A percentile compares a stretch with the other conserved stretches of the same genome.
Evolutionary conservation across 2,888 invertebrate species (phyloP).

Genomic region (Apodemia hepburni): DNA sequence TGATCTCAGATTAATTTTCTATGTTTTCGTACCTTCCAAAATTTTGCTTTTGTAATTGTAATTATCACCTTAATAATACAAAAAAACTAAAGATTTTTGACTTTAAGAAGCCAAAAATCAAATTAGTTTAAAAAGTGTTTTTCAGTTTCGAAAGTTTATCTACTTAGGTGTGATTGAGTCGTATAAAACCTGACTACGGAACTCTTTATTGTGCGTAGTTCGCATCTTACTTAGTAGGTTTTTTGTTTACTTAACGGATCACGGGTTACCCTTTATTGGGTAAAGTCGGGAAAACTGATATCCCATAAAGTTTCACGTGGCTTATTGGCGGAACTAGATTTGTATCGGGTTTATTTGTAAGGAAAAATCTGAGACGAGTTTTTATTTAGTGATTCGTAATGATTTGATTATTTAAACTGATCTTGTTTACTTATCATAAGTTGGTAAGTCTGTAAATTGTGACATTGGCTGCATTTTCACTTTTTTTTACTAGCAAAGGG

Average conservation of each 20-base stretch:
- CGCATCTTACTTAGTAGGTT: constrained; percentile 55
- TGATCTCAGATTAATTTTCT: no score
- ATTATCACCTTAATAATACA: no score
- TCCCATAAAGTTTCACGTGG: constrained; percentile 64
- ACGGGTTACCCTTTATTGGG: constrained; percentile 76
- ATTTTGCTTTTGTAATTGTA: no score
- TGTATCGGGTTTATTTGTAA: constrained; percentile 39
- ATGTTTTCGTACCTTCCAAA: no score
- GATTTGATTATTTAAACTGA: constrained; percentile 32
- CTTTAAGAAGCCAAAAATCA: no score
- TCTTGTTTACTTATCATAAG: background rate
- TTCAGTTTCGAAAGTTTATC: background rate
- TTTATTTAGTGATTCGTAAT: constrained; percentile 28
- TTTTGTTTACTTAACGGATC: constrained; percentile 78
- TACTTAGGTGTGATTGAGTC: background rate
- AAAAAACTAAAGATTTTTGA: no score
- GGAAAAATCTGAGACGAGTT: constrained; percentile 16
- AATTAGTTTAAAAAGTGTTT: background rate
- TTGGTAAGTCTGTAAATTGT: no score
- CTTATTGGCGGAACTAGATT: constrained; percentile 56
- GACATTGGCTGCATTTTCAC: no score
- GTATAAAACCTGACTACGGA: constrained; percentile 40
- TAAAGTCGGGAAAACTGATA: constrained; percentile 73
- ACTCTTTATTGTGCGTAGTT: constrained; percentile 72
- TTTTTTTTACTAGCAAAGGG: no score